phyloP scores from a whole-genome alignment of 1,140 invertebrate genomes.

The Streblospio benedicti region DNA sequence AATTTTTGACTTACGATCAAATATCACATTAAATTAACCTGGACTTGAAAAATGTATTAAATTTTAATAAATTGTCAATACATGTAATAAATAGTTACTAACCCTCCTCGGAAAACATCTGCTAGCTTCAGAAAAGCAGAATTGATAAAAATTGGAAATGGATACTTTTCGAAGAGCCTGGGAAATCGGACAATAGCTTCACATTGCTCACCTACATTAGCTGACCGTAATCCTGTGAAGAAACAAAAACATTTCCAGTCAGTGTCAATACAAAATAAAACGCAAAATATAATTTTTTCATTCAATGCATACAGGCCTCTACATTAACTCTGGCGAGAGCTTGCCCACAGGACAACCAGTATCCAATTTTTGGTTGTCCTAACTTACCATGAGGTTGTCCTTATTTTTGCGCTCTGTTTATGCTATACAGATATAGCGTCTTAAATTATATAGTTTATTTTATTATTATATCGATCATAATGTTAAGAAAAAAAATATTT shows the following conservation, averaged over 20 bases:
- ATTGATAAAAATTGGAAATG: conserved; percentile 95
- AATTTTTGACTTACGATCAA: too few species aligned
- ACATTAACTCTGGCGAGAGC: not conserved
- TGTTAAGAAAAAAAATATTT: too few species aligned
- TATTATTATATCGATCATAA: too few species aligned
- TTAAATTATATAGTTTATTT: too few species aligned
- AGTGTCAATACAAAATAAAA: too few species aligned
- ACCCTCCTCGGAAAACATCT: conserved; percentile 85
- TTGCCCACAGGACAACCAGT: not conserved
- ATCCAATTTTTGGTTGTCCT: not conserved
- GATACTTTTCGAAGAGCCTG: conserved; percentile 88
- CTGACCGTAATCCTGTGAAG: conserved; percentile 68
- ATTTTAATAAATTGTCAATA: too few species aligned
- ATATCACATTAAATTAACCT: too few species aligned
- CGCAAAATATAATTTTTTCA: not conserved
- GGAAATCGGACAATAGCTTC: conserved; percentile 93
- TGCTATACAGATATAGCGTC: too few species aligned
- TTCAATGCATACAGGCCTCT: not conserved
- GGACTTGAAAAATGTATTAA: too few species aligned
- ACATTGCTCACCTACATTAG: conserved; percentile 86
- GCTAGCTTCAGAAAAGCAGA: conserved; percentile 88
- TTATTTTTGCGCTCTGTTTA: not conserved
- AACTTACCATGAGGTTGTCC: not conserved
- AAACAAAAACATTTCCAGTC: conserved; percentile 28
- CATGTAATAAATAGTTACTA: too few species aligned